Evolutionary conservation across 2,797 vertebrate genomes (phyloP).

Genomic region (Sebastes trivittatus): DNA sequence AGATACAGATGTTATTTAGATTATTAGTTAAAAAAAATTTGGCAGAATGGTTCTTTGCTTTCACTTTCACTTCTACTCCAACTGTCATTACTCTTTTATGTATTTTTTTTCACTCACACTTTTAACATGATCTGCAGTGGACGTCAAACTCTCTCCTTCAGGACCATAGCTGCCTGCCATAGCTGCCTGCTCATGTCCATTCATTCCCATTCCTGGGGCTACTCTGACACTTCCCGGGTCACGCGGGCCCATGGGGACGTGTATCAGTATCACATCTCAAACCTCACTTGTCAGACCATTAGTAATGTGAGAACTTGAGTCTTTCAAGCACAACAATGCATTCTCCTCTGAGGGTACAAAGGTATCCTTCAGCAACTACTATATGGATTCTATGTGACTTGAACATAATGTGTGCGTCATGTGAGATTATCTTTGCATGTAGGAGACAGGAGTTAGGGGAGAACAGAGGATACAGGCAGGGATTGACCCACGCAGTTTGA

Average conservation of each 20-base stretch:
- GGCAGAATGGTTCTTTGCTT: not conserved
- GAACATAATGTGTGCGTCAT: slow-evolving; percentile 4
- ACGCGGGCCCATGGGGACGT: slow-evolving; percentile 33
- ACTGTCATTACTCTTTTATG: not conserved
- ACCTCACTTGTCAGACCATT: slow-evolving; percentile 45
- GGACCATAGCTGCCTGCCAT: not conserved
- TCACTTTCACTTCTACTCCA: not conserved
- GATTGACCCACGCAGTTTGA: not conserved
- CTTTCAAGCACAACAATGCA: slow-evolving; percentile 58
- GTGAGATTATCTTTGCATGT: slow-evolving; percentile 16
- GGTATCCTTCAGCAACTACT: slow-evolving; percentile 5
- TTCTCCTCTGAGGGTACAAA: slow-evolving; percentile 36
- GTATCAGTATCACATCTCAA: slow-evolving; percentile 58
- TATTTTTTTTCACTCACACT: not conserved
- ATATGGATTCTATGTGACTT: slow-evolving; percentile 9
- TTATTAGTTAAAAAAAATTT: too few relatives aligned
- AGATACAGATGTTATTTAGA: not conserved
- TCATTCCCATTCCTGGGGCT: slow-evolving; percentile 21
- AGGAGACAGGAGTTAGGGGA: not conserved
- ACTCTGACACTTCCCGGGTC: slow-evolving; percentile 47
- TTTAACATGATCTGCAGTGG: not conserved
- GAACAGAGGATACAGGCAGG: not conserved
- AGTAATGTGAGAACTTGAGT: slow-evolving; percentile 65
- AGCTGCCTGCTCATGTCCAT: slow-evolving; percentile 20
- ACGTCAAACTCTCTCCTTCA: slow-evolving; percentile 9